These are phyloP conservation scores for Premnoplex brunnescens DNA, from an alignment of 2,797 vertebrate genomes.

Conservation along the genomic window DNA sequence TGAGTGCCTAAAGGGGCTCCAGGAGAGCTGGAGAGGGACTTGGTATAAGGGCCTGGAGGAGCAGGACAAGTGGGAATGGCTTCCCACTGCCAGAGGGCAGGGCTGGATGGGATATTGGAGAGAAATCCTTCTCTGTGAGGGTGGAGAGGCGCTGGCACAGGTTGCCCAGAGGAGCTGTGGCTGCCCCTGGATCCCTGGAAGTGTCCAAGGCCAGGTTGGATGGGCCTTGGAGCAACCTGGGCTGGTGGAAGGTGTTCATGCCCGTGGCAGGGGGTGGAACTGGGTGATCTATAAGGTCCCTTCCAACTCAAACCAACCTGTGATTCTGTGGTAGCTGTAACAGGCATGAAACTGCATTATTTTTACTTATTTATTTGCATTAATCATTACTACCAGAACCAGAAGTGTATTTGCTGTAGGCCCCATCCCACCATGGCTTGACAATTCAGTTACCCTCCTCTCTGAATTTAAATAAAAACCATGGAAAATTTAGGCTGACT, in stretches of 20 bases:
- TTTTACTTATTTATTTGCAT: not conserved
- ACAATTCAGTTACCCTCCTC: not conserved
- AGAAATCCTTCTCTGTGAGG: accelerated
- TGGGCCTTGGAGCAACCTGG: accelerated
- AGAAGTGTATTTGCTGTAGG: accelerated
- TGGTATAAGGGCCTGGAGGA: accelerated
- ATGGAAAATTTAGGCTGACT: not conserved
- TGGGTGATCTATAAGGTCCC: accelerated
- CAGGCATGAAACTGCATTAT: not conserved
- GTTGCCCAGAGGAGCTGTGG: not conserved
- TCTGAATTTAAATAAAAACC: not conserved
- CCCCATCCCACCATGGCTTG: accelerated
- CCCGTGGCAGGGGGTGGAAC: not conserved
- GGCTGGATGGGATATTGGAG: accelerated
- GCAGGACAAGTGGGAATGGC: not conserved
- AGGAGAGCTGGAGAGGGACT: not conserved
- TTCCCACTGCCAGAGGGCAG: not conserved
- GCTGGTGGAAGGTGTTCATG: accelerated
- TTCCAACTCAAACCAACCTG: not conserved
- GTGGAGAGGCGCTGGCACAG: accelerated
- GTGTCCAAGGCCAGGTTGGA: accelerated
- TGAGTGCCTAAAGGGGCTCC: not conserved
- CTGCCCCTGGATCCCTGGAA: not conserved
- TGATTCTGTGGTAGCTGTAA: not conserved
- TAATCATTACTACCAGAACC: not conserved